Percentiles rank a stretch among this genome's conserved stretches.
phyloP scores from a whole-genome alignment of 2,888 invertebrate species.

The Strigamia crassipes region DNA sequence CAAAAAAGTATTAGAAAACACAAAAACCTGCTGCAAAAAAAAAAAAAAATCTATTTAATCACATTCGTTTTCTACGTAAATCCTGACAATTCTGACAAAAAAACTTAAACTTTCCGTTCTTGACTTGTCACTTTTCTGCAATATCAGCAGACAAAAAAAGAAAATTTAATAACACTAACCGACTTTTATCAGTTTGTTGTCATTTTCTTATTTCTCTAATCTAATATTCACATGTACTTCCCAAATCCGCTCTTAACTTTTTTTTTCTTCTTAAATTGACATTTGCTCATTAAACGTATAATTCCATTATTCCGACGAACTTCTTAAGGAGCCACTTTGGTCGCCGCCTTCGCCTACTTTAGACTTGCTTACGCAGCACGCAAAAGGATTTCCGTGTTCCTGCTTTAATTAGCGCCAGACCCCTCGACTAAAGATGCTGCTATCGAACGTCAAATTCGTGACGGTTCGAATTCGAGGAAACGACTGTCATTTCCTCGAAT shows the following conservation, averaged over 20 bases:
- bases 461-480: too few relatives aligned
- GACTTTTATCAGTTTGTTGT: too few relatives aligned
- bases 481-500: too few relatives aligned
- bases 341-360: slow-evolving; percentile 5
- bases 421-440: not conserved
- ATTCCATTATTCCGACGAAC: not conserved
- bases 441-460: not conserved
- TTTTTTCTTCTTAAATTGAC: not conserved
- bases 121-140: not conserved
- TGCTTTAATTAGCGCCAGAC: slow-evolving; percentile 1
- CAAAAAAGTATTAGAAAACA: not conserved
- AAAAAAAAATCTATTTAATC: not conserved
- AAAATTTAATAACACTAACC: too few relatives aligned
- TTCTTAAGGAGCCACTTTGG: not conserved
- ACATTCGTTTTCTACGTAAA: not conserved
- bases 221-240: not conserved
- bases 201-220: not conserved
- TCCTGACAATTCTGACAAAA: not conserved
- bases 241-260: not conserved
- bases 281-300: not conserved
- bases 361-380: slow-evolving; percentile 22
- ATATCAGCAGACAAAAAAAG: too few relatives aligned
- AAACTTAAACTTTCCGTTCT: not conserved
- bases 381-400: slow-evolving; percentile 27
- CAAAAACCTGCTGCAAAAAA: not conserved